Conservation (phyloP, 2,113 vertebrate genomes). For the Serilophus lunatus region DNA sequence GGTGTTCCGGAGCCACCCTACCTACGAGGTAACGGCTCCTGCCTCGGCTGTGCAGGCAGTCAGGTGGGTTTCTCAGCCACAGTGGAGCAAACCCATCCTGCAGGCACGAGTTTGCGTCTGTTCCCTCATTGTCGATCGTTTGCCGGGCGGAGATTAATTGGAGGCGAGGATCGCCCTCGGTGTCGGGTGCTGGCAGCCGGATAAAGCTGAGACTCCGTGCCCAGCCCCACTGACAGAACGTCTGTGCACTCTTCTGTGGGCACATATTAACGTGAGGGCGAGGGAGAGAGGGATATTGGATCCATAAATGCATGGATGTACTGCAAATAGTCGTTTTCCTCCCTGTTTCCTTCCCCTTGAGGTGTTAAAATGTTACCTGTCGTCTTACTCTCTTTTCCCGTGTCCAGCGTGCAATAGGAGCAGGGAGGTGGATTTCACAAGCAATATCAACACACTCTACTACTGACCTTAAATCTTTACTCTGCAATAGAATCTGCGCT, state of each 20-base stretch:
- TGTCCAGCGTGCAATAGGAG: background rate
- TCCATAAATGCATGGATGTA: background rate
- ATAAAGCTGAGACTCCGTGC: background rate
- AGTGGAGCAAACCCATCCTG: background rate
- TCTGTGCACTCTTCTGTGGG: background rate
- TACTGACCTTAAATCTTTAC: background rate
- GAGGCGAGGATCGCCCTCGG: background rate
- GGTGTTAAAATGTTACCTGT: background rate
- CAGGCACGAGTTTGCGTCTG: background rate
- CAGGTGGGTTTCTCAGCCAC: background rate
- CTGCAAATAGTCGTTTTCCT: background rate
- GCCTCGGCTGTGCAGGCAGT: background rate
- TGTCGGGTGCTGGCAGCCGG: background rate
- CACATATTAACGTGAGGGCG: background rate
- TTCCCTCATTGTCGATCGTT: background rate
- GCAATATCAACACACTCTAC: background rate
- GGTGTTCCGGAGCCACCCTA: background rate
- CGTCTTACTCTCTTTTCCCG: accelerated
- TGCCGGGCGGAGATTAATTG: background rate
- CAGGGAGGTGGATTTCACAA: background rate
- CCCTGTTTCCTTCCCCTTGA: background rate
- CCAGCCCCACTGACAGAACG: background rate
- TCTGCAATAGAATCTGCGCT: background rate
- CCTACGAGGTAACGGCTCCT: accelerated
- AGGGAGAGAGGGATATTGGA: background rate